Base-by-base conservation (phyloP, 2,888 invertebrate genomes). In the Julus scanicus region DNA sequence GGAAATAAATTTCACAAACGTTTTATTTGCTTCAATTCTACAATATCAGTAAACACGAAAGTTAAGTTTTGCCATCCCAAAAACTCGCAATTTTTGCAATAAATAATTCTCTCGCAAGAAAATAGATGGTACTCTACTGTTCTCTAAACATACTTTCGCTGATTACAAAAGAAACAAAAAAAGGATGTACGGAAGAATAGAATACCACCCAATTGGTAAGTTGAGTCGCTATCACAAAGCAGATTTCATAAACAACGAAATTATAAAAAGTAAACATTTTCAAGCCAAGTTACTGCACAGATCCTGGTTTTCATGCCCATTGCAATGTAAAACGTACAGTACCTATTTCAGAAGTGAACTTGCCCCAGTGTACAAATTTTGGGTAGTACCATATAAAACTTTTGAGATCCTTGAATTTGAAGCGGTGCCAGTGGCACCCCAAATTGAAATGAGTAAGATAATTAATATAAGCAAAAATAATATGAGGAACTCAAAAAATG, bases 61-160 rank as follows among this genome's bases (percentile, higher is more conserved):
- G 85, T 84, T 86, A 88, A 88, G 88, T 88, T 88, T 88, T 88
- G 88, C 88, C 88, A 88, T 88, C 88, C 88, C 88, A 88, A 84
- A 84, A 88, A 88, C 40, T 88, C 86, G 88, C 85, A 86, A 86
- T 37, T 37, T 44, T 80, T 57, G 37, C 49, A 84, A 84, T 85
- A 63, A 86, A 86, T 88, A 39, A 86, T 88, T 57, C n/a, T 71
- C 29, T 86, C 53, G 8, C 48, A 84, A 49, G 87, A 87, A 87
- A 53, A 87, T 48, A 40, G 85, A 48, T 48, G 40, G 85, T 85
- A 44, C 44, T 48, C 85, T 85, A 85, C n/a, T 80, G 29, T 39
- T 80, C 87, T 71, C 80, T 87, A 40, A 87, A 87, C 63, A 53
- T 49, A 49, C 53, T 88, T 88, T 88, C 84, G 71, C 84, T 84